These are phyloP conservation scores for Lamellibrachia columna DNA, from an alignment of 2,888 invertebrate genomes.

Conservation along the genomic window DNA sequence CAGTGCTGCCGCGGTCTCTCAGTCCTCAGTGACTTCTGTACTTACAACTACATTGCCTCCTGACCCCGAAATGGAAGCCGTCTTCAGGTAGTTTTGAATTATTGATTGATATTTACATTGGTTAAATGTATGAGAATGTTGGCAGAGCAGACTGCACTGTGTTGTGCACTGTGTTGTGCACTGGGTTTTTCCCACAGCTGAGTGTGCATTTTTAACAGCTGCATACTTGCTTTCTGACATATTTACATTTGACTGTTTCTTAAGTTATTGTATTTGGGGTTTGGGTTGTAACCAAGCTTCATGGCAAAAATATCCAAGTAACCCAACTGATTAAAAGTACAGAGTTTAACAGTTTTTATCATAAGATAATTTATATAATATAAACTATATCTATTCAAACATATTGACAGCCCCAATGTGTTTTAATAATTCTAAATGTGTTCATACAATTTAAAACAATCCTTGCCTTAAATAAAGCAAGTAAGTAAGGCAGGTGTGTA, in stretches of 20 bases:
- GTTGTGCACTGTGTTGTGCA: not conserved
- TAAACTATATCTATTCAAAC: not conserved
- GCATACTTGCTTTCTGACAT: not conserved
- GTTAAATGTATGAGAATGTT: not conserved
- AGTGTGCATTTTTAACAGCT: not conserved
- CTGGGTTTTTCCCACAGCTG: conserved; percentile 6
- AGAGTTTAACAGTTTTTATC: not conserved
- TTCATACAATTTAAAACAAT: no score
- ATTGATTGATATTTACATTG: not conserved
- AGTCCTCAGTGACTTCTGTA: not conserved
- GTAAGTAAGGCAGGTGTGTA: no score
- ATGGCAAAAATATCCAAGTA: not conserved
- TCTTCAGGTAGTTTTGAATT: not conserved
- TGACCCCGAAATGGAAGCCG: not conserved
- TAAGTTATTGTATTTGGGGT: not conserved
- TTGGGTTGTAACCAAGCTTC: not conserved
- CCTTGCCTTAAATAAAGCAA: no score
- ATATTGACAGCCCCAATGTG: no score
- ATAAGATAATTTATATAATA: not conserved
- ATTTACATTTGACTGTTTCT: not conserved
- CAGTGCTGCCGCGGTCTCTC: not conserved
- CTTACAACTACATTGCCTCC: not conserved
- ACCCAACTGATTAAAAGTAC: not conserved
- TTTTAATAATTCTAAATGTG: no score
- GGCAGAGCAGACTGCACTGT: not conserved